phyloP scores from a whole-genome alignment of 2,797 vertebrate genomes.

The Schizopygopsis pylzovi region DNA sequence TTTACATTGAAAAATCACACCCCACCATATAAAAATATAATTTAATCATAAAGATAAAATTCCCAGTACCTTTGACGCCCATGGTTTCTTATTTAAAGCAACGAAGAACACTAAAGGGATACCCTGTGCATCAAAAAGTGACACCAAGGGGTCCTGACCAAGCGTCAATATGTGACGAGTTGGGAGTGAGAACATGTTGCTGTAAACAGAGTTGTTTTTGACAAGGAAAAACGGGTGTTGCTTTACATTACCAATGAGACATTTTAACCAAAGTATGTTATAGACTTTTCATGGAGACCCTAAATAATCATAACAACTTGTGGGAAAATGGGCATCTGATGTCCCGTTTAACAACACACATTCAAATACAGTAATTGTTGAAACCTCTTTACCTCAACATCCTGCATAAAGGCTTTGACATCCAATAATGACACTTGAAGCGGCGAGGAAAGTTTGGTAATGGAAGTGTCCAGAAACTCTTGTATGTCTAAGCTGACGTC shows the following conservation, averaged over 20 bases:
- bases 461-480: conserved; percentile 86
- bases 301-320: not conserved
- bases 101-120: too few relatives aligned
- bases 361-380: not conserved
- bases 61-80: too few relatives aligned
- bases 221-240: not conserved
- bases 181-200: not conserved
- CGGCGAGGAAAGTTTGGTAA: conserved; percentile 84
- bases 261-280: not conserved
- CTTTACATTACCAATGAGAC: not conserved
- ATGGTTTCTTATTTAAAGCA: too few relatives aligned
- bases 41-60: too few relatives aligned
- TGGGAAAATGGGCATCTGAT: not conserved
- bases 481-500: conserved; percentile 84
- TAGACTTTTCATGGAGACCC: not conserved
- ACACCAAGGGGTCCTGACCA: too few relatives aligned
- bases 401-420: conserved; percentile 87
- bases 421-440: conserved; percentile 92
- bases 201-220: too few relatives aligned
- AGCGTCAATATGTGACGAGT: too few relatives aligned
- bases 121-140: too few relatives aligned
- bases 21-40: too few relatives aligned
- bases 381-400: conserved; percentile 85
- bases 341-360: not conserved
- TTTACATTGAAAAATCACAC: too few relatives aligned